phyloP scores from a whole-genome alignment of 1,140 invertebrate genomes.

The Dryas iulia region DNA sequence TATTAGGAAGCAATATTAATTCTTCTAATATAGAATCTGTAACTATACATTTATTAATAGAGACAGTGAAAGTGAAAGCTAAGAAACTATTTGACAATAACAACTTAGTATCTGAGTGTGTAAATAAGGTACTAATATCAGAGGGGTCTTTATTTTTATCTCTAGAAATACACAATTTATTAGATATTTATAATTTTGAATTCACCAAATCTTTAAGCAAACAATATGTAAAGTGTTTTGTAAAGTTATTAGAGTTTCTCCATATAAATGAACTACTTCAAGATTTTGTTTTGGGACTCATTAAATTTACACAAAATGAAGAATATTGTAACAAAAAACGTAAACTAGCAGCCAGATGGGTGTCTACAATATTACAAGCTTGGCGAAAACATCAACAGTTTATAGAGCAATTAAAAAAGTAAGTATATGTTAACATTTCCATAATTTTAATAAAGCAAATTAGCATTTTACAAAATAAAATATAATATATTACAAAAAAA shows the following conservation, averaged over 20 bases:
- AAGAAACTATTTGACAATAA: constrained; percentile 47
- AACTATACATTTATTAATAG: constrained; percentile 48
- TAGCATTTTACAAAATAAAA: neutral
- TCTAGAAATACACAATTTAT: constrained; percentile 48
- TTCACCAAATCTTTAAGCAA: constrained; percentile 34
- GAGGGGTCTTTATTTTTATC: constrained; percentile 68
- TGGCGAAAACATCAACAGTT: constrained; percentile 69
- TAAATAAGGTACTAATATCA: constrained; percentile 56
- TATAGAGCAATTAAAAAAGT: constrained; percentile 53
- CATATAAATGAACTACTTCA: constrained; percentile 78
- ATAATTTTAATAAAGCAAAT: neutral
- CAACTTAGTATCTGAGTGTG: constrained; percentile 29
- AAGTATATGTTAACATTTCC: constrained; percentile 31
- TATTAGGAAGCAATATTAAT: constrained; percentile 54
- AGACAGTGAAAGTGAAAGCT: constrained; percentile 44
- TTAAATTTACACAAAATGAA: constrained; percentile 65
- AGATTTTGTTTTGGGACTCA: constrained; percentile 73
- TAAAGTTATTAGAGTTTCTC: constrained; percentile 77
- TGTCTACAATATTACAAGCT: constrained; percentile 75
- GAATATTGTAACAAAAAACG: constrained; percentile 55
- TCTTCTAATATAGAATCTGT: constrained; percentile 53
- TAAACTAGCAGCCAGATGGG: constrained; percentile 80
- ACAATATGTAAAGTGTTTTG: constrained; percentile 75
- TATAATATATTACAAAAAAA: neutral
- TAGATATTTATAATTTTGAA: constrained; percentile 39